These are phyloP conservation scores for Mycetomoellerius zeteki DNA, from an alignment of 1,140 invertebrate genomes.

Conservation along the genomic window DNA sequence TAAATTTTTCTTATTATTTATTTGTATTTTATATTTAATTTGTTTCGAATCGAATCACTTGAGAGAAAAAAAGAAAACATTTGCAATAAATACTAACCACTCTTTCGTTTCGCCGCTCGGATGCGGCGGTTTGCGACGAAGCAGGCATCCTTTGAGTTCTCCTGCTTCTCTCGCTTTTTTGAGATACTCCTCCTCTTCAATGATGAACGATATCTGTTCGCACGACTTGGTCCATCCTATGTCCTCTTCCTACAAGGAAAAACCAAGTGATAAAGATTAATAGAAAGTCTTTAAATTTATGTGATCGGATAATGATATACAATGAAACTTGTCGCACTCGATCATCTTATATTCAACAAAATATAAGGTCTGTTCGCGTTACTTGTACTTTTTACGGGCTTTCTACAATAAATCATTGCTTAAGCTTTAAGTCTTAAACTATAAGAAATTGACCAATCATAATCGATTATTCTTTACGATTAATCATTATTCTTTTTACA, in stretches of 20 bases:
- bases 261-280: slow-evolving; percentile 77
- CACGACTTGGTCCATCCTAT: slow-evolving; percentile 83
- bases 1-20: background rate
- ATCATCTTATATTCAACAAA: background rate
- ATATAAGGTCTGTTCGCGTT: background rate
- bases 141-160: slow-evolving; percentile 82
- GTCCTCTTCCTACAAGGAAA: slow-evolving; percentile 78
- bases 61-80: background rate
- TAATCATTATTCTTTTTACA: too few species aligned
- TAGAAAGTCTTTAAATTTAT: slow-evolving; percentile 51
- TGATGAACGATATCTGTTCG: slow-evolving; percentile 78
- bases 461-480: too few species aligned
- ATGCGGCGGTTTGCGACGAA: slow-evolving; percentile 83
- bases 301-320: background rate
- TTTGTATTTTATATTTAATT: background rate
- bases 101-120: slow-evolving; percentile 84
- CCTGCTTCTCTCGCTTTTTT: slow-evolving; percentile 73
- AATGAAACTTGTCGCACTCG: background rate
- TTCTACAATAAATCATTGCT: too few species aligned
- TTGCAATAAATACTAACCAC: slow-evolving; percentile 74
- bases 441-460: too few species aligned
- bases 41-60: background rate
- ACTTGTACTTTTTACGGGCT: too few species aligned
- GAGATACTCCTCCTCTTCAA: slow-evolving; percentile 81
- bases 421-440: too few species aligned